phyloP scores from a whole-genome alignment of 2,888 invertebrate species.

The Tipula vernalis region DNA sequence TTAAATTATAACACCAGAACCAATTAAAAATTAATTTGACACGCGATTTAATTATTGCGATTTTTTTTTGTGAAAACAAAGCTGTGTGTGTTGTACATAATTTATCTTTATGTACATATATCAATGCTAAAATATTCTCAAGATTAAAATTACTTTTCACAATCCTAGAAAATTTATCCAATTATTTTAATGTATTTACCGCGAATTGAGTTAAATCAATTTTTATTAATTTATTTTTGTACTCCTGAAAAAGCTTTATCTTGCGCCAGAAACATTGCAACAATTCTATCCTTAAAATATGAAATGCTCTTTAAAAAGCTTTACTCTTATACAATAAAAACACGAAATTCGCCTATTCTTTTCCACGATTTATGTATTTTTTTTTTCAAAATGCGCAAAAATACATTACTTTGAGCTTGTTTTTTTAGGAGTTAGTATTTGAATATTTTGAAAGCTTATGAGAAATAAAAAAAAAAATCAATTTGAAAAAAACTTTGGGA shows the following conservation, averaged over 20 bases:
- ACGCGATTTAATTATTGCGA: not conserved
- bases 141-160: not conserved
- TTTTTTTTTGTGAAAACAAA: not conserved
- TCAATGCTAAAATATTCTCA: not conserved
- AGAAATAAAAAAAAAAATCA: slow-evolving; percentile 7
- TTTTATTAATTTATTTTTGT: not conserved
- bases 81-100: not conserved
- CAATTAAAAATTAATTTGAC: slow-evolving; percentile 4
- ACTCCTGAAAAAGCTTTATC: not conserved
- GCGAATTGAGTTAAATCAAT: not conserved
- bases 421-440: slow-evolving; percentile 8
- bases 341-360: not conserved
- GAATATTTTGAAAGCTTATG: slow-evolving; percentile 9
- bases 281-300: not conserved
- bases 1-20: not conserved
- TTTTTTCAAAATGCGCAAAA: not conserved
- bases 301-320: not conserved
- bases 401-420: slow-evolving; percentile 9
- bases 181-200: not conserved
- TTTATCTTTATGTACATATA: not conserved
- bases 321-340: not conserved
- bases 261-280: not conserved
- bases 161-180: not conserved
- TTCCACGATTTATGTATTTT: not conserved
- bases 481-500: not conserved